Percentiles rank a stretch among this genome's conserved stretches.
These are phyloP conservation scores for Platysteira castanea DNA, from an alignment of 2,113 vertebrate species.

Conservation along the genomic window DNA sequence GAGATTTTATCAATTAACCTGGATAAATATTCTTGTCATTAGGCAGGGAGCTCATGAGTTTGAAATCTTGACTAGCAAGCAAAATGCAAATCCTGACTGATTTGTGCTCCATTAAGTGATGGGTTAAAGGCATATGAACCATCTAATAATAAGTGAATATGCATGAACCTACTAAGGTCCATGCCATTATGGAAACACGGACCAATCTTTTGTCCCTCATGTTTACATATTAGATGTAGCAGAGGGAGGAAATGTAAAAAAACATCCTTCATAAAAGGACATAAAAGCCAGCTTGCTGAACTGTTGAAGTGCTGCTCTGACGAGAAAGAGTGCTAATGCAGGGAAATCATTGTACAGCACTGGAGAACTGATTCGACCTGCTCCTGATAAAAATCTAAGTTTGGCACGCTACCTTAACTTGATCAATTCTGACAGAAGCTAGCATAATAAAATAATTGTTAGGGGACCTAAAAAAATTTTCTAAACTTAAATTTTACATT, in stretches of 20 bases:
- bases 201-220: not conserved
- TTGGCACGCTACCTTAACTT: not conserved
- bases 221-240: not conserved
- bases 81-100: constrained; percentile 48
- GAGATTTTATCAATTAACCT: constrained; percentile 51
- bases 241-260: not conserved
- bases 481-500: not conserved
- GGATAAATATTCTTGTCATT: constrained; percentile 30
- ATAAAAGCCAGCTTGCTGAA: not conserved
- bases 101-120: not conserved
- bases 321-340: not conserved
- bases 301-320: not conserved
- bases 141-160: not conserved
- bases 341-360: not conserved
- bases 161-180: not conserved
- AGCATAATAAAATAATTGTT: not conserved
- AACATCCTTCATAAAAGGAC: not conserved
- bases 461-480: not conserved
- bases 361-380: not conserved
- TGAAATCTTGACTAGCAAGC: constrained; percentile 22
- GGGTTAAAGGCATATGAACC: not conserved
- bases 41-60: not conserved
- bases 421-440: not conserved
- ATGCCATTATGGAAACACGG: not conserved
- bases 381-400: not conserved